phyloP scores from a whole-genome alignment of 2,797 vertebrate species.

The Catharus ustulatus region DNA sequence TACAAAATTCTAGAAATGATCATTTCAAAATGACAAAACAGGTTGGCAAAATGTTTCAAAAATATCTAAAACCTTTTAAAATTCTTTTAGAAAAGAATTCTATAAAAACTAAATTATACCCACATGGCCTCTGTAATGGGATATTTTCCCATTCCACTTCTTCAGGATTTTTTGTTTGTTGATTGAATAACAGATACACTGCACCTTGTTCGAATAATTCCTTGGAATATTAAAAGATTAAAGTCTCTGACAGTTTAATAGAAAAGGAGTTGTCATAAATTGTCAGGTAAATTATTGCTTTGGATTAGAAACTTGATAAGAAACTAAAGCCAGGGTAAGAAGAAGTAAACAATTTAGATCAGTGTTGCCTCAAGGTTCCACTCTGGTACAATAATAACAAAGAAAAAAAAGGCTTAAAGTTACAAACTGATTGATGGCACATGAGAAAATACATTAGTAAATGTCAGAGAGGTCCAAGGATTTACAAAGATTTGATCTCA shows the following conservation, averaged over 20 bases:
- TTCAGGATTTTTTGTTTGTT: not conserved
- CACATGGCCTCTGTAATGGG: not conserved
- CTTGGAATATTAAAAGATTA: constrained; percentile 27
- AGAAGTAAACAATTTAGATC: constrained; percentile 20
- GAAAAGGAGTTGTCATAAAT: not conserved
- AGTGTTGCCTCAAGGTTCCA: not conserved
- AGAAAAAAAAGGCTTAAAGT: not conserved
- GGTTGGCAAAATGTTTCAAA: not conserved
- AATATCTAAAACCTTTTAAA: not conserved
- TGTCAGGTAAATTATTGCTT: constrained; percentile 40
- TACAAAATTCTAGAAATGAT: not conserved
- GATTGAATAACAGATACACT: not conserved
- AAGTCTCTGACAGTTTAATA: constrained; percentile 17
- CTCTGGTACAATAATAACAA: not conserved
- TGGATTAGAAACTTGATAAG: constrained; percentile 33
- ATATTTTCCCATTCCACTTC: not conserved
- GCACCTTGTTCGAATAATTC: not conserved
- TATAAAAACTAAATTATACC: not conserved
- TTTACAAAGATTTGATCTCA: not conserved
- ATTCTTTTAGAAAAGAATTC: not conserved
- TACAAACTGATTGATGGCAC: not conserved
- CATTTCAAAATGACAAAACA: not conserved
- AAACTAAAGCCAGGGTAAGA: not conserved
- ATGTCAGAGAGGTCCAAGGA: not conserved
- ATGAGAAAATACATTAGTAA: not conserved